phyloP scores from a whole-genome alignment of 2,113 vertebrate species.

The Setophaga petechia region DNA sequence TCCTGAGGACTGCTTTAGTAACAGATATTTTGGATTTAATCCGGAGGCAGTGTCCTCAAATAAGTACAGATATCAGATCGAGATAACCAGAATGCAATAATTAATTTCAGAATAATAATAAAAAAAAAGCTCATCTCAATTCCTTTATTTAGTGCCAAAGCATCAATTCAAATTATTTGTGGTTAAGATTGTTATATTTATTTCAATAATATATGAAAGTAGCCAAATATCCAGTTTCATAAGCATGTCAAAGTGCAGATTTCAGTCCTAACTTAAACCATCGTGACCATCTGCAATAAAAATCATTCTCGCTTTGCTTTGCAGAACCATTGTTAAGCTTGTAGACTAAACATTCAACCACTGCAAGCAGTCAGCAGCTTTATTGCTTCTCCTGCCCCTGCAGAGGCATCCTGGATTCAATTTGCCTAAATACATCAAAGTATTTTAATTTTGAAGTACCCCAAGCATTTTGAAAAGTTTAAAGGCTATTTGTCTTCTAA shows the following conservation, averaged over 20 bases:
- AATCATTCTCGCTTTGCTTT: constrained; percentile 58
- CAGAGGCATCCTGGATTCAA: constrained; percentile 74
- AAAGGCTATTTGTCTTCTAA: constrained; percentile 73
- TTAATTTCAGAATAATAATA: neutral
- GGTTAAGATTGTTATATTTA: constrained; percentile 59
- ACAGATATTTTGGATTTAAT: neutral
- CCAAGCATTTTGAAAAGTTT: constrained; percentile 73
- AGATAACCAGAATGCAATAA: neutral
- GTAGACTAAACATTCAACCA: constrained; percentile 77
- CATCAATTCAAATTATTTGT: constrained; percentile 52
- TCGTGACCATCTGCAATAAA: constrained; percentile 70
- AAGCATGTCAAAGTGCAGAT: constrained; percentile 45
- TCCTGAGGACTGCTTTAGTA: neutral
- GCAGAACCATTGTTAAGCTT: constrained; percentile 57
- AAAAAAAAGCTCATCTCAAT: neutral
- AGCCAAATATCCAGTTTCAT: constrained; percentile 49
- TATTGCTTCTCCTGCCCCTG: constrained; percentile 63
- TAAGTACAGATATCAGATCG: neutral
- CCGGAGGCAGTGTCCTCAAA: constrained; percentile 7
- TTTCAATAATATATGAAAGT: constrained; percentile 52
- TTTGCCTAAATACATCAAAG: constrained; percentile 77
- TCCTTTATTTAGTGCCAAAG: constrained; percentile 42
- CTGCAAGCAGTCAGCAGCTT: constrained; percentile 72
- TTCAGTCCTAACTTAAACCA: constrained; percentile 65
- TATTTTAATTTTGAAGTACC: constrained; percentile 69